phyloP scores from a whole-genome alignment of 1,140 invertebrate species.

The Drosophila eugracilis region DNA sequence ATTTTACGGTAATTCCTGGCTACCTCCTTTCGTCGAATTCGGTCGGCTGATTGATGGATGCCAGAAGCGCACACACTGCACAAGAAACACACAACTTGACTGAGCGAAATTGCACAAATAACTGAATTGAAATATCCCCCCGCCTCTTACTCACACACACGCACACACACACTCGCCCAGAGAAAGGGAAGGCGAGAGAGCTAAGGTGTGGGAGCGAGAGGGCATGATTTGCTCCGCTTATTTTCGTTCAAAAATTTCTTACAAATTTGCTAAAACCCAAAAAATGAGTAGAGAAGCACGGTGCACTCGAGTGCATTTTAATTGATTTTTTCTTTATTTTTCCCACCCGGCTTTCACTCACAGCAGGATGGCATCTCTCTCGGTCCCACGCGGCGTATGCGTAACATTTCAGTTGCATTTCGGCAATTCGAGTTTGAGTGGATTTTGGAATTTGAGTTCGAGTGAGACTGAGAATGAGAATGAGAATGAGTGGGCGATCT shows the following conservation, averaged over 20 bases:
- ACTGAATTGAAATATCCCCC: constrained; percentile 74
- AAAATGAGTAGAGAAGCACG: constrained; percentile 30
- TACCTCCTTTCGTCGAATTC: constrained; percentile 21
- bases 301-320: constrained; percentile 79
- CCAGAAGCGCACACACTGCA: constrained; percentile 55
- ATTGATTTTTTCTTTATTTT: constrained; percentile 71
- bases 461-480: too few relatives aligned
- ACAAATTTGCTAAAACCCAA: constrained; percentile 59
- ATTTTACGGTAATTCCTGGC: constrained; percentile 25
- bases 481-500: constrained; percentile 29
- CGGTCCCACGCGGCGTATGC: constrained; percentile 69
- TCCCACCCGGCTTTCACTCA: constrained; percentile 16
- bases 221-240: constrained; percentile 13
- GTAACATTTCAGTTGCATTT: constrained; percentile 72
- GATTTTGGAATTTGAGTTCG: too few relatives aligned
- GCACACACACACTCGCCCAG: constrained; percentile 1
- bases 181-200: constrained; percentile 3
- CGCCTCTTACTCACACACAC: constrained; percentile 16
- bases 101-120: constrained; percentile 81
- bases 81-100: constrained; percentile 71
- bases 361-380: constrained; percentile 36
- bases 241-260: constrained; percentile 57
- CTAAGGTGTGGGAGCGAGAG: constrained; percentile 10
- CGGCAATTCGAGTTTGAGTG: constrained; percentile 43
- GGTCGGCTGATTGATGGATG: constrained; percentile 48